Evolutionary conservation across 2,113 vertebrate species (phyloP).

Genomic region (Lathamus discolor): DNA sequence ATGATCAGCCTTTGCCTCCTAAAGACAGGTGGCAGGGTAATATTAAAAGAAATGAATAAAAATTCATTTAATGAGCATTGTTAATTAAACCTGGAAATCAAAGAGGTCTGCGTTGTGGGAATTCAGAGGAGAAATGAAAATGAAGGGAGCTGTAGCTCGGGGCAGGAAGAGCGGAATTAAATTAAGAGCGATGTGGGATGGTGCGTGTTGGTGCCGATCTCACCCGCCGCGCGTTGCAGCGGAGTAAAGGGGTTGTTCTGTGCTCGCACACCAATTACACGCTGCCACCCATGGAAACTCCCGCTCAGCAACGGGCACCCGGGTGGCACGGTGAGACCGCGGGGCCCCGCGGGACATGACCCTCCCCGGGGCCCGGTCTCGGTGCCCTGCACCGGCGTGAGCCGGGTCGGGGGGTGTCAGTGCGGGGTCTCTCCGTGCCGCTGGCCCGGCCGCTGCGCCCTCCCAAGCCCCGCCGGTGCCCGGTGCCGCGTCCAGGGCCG

Average conservation of each 20-base stretch:
- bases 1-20: constrained; percentile 59
- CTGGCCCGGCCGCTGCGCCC: not conserved
- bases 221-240: not conserved
- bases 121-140: constrained; percentile 75
- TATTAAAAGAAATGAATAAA: constrained; percentile 78
- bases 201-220: constrained; percentile 64
- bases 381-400: not conserved
- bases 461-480: not conserved
- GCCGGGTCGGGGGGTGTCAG: fast-evolving
- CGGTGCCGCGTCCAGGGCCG: not conserved
- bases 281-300: not conserved
- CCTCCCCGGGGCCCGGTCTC: not conserved
- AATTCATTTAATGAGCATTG: constrained; percentile 77
- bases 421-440: not conserved
- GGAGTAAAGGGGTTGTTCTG: not conserved
- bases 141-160: constrained; percentile 69
- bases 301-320: not conserved
- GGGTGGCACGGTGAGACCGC: constrained; percentile 75
- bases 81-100: constrained; percentile 81
- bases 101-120: constrained; percentile 76
- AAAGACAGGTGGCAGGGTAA: constrained; percentile 73
- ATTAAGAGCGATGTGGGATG: constrained; percentile 63
- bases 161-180: constrained; percentile 71
- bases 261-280: not conserved
- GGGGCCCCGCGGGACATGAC: not conserved